Base-by-base conservation (phyloP, 2,113 vertebrate genomes). In the Anser cygnoides region DNA sequence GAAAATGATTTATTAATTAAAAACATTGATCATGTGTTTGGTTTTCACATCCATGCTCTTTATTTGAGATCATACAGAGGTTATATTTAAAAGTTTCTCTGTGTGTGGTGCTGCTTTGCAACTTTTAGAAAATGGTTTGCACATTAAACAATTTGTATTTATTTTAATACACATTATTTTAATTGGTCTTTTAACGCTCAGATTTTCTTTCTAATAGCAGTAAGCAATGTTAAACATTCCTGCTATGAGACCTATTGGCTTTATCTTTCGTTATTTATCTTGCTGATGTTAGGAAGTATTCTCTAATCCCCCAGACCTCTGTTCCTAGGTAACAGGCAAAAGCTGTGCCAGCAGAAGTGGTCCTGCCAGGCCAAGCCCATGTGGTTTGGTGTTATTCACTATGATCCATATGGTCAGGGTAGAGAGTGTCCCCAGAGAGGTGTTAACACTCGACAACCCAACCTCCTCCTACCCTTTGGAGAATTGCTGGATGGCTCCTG, bases 321-420 rank as follows among this genome's bases (percentile, higher is more conserved):
- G 98, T 98, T 99, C 97, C 98, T 98, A 99, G 98, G 98, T 98
- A 98, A 99, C 98, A 98, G 98, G 86, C 96, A 90, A 83, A 98
- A 98, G 97, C 97, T 93, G 98, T 98, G 98, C 98, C 98, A 98
- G 98, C 96, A 97, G 97, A 87, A 97, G 97, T 97, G 98, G 98
- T 97, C 98, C 98, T 98, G 99, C 99, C 98, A 99, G 98, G 98
- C 98, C 98, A 97, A 97, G 97, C 98, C 98, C 98, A 98, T 98
- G 97, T 98, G 98, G 98, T 96, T 98, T 90, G 94, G 97, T 98
- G 98, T 98, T 98, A 98, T 99, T 99, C 98, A 98, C 98, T 98
- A 96, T 97, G 98, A 98, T 99, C 99, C 99, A 99, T 99, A 99
- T 99, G 99, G 98, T 98, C 98, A 98, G 98, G 98, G 98, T 98